These are phyloP conservation scores for Drosophila nasuta DNA, from an alignment of 1,140 invertebrate species.

Conservation along the genomic window DNA sequence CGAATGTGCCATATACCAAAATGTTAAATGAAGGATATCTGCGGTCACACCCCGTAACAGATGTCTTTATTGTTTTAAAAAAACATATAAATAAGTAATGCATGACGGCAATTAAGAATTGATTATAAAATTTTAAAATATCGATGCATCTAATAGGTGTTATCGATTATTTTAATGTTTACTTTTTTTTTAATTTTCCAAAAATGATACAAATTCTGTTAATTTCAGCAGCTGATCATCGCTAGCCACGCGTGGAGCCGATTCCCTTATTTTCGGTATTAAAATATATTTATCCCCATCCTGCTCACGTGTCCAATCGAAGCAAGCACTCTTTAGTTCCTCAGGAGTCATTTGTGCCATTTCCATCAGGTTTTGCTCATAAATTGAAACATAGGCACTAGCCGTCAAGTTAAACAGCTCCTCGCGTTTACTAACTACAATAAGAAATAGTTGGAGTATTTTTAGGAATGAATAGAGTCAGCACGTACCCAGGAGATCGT, in stretches of 20 bases:
- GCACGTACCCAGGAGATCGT: slow-evolving; percentile 55
- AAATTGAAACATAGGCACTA: slow-evolving; percentile 70
- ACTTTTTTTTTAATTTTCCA: slow-evolving; percentile 65
- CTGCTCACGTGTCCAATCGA: slow-evolving; percentile 65
- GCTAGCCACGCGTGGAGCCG: slow-evolving; percentile 41
- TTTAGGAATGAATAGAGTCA: not conserved
- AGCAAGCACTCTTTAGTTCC: slow-evolving; percentile 45
- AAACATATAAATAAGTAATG: too few relatives aligned
- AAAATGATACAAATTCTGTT: slow-evolving; percentile 74
- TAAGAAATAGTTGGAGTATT: not conserved
- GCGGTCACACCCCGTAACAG: too few relatives aligned
- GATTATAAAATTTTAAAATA: too few relatives aligned
- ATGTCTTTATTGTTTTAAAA: too few relatives aligned
- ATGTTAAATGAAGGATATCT: too few relatives aligned
- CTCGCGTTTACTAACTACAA: slow-evolving; percentile 58
- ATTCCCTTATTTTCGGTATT: slow-evolving; percentile 59
- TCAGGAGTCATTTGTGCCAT: slow-evolving; percentile 59
- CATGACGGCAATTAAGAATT: too few relatives aligned
- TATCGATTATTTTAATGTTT: slow-evolving; percentile 20
- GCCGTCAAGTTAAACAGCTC: slow-evolving; percentile 61
- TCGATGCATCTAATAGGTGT: too few relatives aligned
- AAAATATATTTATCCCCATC: slow-evolving; percentile 59
- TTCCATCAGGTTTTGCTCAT: slow-evolving; percentile 63
- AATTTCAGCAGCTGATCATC: slow-evolving; percentile 73
- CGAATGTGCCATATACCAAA: too few relatives aligned